Conservation (phyloP, 2,888 invertebrate genomes). For the Polyommatus icarus region DNA sequence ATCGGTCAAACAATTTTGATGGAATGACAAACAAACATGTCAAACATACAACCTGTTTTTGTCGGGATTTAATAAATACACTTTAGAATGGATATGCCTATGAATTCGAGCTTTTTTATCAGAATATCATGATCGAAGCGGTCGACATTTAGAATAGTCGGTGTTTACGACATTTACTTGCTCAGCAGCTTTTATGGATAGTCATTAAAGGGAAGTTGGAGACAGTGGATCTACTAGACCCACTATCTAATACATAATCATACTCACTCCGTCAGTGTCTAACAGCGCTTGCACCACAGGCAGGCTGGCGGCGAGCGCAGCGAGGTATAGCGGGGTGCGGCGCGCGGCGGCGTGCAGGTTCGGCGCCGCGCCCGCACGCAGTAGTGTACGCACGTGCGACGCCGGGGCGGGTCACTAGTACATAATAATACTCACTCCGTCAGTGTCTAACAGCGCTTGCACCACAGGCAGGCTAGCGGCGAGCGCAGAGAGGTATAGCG, state of each 20-base stretch:
- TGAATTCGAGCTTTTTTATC: too few species aligned
- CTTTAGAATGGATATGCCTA: too few species aligned
- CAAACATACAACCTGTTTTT: too few species aligned
- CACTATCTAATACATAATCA: neutral
- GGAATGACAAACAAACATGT: too few species aligned
- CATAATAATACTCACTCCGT: slow-evolving; percentile 36
- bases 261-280: slow-evolving; percentile 38
- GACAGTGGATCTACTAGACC: neutral
- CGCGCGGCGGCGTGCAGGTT: slow-evolving; percentile 52
- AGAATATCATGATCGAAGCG: too few species aligned
- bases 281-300: slow-evolving; percentile 49
- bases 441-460: slow-evolving; percentile 46
- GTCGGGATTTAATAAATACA: too few species aligned
- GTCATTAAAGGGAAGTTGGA: too few species aligned
- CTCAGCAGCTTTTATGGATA: too few species aligned
- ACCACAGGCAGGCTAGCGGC: slow-evolving; percentile 51
- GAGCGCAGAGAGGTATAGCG: slow-evolving; percentile 65
- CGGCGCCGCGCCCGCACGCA: slow-evolving; percentile 49
- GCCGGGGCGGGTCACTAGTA: slow-evolving; percentile 28
- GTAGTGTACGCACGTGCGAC: slow-evolving; percentile 45
- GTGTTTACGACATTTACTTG: too few species aligned
- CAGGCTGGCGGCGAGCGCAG: slow-evolving; percentile 57
- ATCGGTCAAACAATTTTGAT: too few species aligned
- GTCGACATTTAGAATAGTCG: too few species aligned
- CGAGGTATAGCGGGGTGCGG: slow-evolving; percentile 65